phyloP scores from a whole-genome alignment of 1,140 invertebrate genomes.

The Bombus cullumanus region DNA sequence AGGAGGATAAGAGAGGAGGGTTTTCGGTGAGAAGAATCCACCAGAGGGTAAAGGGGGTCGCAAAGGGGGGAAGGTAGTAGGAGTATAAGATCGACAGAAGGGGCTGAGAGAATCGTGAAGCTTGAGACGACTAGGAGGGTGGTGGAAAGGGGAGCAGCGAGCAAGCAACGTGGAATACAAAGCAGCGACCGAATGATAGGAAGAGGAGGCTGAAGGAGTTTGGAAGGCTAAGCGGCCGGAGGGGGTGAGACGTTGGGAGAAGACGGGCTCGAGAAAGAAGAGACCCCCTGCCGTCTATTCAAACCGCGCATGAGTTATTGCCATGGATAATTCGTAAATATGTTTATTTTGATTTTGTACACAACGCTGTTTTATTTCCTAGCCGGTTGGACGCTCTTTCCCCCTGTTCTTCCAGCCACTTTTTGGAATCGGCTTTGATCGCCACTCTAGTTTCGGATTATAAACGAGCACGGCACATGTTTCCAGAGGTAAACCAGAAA shows the following conservation, averaged over 20 bases:
- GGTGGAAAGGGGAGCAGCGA: constrained; percentile 54
- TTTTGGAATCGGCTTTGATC: constrained; percentile 38
- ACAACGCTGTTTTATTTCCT: constrained; percentile 73
- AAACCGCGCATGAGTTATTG: constrained; percentile 80
- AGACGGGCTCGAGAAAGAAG: constrained; percentile 55
- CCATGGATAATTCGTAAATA: constrained; percentile 82
- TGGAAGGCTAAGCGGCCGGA: background rate
- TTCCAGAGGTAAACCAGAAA: constrained; percentile 63
- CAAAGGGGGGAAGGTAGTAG: background rate
- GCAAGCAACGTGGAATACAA: constrained; percentile 79
- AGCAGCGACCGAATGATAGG: constrained; percentile 74
- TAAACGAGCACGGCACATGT: constrained; percentile 70
- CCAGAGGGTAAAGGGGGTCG: constrained; percentile 12
- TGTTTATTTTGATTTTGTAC: constrained; percentile 82
- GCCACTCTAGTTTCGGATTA: constrained; percentile 74
- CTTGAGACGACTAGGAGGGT: constrained; percentile 57
- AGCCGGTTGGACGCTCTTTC: background rate
- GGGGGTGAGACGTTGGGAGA: constrained; percentile 41
- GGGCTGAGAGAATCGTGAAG: constrained; percentile 65
- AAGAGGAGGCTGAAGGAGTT: constrained; percentile 56
- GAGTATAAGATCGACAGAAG: constrained; percentile 56
- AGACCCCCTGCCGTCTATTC: constrained; percentile 81
- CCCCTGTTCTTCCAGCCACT: constrained; percentile 43
- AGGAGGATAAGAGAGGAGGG: constrained; percentile 29
- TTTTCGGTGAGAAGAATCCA: constrained; percentile 64